These are phyloP conservation scores for Puntigrus tetrazona DNA, from an alignment of 2,113 vertebrate species.

Conservation along the genomic window DNA sequence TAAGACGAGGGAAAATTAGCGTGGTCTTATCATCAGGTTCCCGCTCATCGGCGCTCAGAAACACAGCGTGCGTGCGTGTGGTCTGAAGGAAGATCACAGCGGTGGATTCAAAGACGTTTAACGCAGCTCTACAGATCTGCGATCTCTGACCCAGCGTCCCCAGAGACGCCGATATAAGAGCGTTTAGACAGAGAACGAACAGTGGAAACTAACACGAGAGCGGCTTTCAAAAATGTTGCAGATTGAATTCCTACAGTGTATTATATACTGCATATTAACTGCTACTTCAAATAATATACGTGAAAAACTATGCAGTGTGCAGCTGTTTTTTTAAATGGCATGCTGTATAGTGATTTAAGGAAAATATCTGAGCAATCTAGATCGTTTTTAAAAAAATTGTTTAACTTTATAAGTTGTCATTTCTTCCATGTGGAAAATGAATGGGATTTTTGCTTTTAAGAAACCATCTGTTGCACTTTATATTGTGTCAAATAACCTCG, in stretches of 20 bases:
- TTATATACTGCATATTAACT: not conserved
- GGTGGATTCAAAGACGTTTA: not conserved
- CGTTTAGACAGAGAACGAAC: not conserved
- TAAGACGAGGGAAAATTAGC: conserved; percentile 19
- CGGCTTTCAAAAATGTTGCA: not conserved
- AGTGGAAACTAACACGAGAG: not conserved
- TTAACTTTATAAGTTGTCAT: too few species aligned
- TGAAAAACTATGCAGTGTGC: not conserved
- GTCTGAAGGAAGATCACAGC: conserved; percentile 19
- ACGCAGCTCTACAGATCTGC: not conserved
- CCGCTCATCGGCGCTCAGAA: not conserved
- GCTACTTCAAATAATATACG: not conserved
- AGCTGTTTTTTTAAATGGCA: too few species aligned
- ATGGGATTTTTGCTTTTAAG: too few species aligned
- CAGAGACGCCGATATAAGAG: not conserved
- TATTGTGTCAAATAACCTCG: too few species aligned
- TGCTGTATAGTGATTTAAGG: too few species aligned
- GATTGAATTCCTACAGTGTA: not conserved
- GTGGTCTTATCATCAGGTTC: not conserved
- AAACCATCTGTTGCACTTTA: too few species aligned
- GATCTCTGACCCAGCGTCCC: conserved; percentile 11
- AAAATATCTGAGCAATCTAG: too few species aligned
- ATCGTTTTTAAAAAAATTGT: too few species aligned
- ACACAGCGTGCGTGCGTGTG: not conserved
- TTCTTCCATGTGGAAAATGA: too few species aligned